Conservation (phyloP, 2,113 vertebrate species). For the Corapipo altera region DNA sequence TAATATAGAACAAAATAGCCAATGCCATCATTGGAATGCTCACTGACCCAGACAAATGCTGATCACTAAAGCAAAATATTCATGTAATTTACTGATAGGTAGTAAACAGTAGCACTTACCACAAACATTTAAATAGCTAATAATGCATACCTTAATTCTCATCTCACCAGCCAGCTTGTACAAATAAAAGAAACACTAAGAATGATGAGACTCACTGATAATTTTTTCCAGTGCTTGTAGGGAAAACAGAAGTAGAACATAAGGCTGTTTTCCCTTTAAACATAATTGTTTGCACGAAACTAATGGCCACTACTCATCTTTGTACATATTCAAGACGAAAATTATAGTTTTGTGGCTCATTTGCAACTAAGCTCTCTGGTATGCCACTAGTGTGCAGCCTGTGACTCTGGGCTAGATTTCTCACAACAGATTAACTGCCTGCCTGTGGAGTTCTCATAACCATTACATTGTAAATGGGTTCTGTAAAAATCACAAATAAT, state of each 20-base stretch:
- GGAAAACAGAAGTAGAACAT: slow-evolving; percentile 56
- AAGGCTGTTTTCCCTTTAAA: slow-evolving; percentile 53
- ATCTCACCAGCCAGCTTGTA: slow-evolving; percentile 53
- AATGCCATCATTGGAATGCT: background rate
- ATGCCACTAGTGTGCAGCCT: slow-evolving; percentile 38
- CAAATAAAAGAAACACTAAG: slow-evolving; percentile 58
- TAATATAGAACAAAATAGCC: slow-evolving; percentile 35
- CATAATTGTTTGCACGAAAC: slow-evolving; percentile 60
- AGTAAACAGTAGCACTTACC: slow-evolving; percentile 45
- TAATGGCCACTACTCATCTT: slow-evolving; percentile 60
- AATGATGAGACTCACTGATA: slow-evolving; percentile 45
- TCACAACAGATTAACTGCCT: background rate
- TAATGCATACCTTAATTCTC: slow-evolving; percentile 66
- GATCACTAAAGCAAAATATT: slow-evolving; percentile 60
- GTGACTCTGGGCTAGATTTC: slow-evolving; percentile 29
- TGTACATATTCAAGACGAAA: slow-evolving; percentile 34
- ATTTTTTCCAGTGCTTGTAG: slow-evolving; percentile 54
- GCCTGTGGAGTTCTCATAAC: background rate
- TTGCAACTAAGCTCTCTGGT: slow-evolving; percentile 57
- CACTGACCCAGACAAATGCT: slow-evolving; percentile 59
- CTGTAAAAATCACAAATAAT: slow-evolving; percentile 31
- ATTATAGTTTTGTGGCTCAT: slow-evolving; percentile 32
- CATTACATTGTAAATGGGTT: background rate
- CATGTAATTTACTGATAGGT: slow-evolving; percentile 59
- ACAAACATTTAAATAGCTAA: slow-evolving; percentile 67